These are phyloP conservation scores for Caenorhabditis sulstoni DNA, from an alignment of 2,888 invertebrate genomes.

Conservation along the genomic window DNA sequence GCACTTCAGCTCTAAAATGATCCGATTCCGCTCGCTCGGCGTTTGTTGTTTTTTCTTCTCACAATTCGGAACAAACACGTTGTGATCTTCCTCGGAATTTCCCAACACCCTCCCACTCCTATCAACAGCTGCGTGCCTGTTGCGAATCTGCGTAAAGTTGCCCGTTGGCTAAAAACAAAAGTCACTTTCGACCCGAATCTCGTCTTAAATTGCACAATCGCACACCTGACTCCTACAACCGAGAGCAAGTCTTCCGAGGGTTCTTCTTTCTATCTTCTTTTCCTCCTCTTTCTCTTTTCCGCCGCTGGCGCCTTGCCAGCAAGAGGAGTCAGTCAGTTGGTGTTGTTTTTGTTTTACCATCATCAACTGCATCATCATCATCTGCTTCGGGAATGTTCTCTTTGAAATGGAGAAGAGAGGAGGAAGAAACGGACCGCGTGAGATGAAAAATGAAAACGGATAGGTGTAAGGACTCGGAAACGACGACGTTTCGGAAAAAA, in stretches of 20 bases:
- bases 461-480: slow-evolving; percentile 42
- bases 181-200: slow-evolving; percentile 29
- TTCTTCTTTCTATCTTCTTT: background rate
- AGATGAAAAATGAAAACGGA: slow-evolving; percentile 54
- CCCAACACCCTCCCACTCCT: slow-evolving; percentile 22
- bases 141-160: slow-evolving; percentile 18
- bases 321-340: slow-evolving; percentile 23
- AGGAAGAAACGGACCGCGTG: slow-evolving; percentile 40
- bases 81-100: slow-evolving; percentile 45
- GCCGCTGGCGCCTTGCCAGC: slow-evolving; percentile 38
- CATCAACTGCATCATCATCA: slow-evolving; percentile 35
- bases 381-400: slow-evolving; percentile 39
- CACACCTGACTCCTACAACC: slow-evolving; percentile 50
- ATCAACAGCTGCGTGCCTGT: slow-evolving; percentile 39
- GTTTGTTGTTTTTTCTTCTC: background rate
- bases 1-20: background rate
- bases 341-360: slow-evolving; percentile 54
- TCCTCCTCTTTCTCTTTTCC: background rate
- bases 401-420: slow-evolving; percentile 29
- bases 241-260: slow-evolving; percentile 5
- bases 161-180: slow-evolving; percentile 47
- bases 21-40: slow-evolving; percentile 7
- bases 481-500: slow-evolving; percentile 36
- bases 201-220: slow-evolving; percentile 35
- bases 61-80: slow-evolving; percentile 45